These are phyloP conservation scores for Anthrax anthrax DNA, from an alignment of 2,888 invertebrate genomes.

Conservation along the genomic window DNA sequence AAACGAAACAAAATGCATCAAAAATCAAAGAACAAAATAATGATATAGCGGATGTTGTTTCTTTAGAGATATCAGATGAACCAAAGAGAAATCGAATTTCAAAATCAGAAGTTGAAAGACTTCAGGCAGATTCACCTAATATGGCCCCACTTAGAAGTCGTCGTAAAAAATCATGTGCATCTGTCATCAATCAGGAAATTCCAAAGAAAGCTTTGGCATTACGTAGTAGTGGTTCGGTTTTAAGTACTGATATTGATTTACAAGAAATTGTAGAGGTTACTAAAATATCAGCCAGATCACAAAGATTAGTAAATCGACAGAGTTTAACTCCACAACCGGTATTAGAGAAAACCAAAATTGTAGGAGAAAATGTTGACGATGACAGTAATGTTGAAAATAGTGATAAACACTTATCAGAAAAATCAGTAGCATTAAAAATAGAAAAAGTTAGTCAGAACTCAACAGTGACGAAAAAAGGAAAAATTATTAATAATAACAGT, in stretches of 20 bases:
- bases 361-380: no score
- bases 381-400: not conserved
- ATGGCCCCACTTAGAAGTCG: not conserved
- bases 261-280: not conserved
- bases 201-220: not conserved
- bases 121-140: not conserved
- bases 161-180: not conserved
- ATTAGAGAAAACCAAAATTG: not conserved
- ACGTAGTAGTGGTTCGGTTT: not conserved
- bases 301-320: constrained; percentile 8
- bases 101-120: not conserved
- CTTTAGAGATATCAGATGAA: not conserved
- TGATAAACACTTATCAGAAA: constrained; percentile 1
- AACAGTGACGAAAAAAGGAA: constrained; percentile 3
- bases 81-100: not conserved
- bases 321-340: constrained; percentile 5
- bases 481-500: not conserved
- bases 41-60: not conserved
- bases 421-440: not conserved
- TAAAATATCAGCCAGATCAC: constrained; percentile 8
- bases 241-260: not conserved
- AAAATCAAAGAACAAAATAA: not conserved
- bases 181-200: not conserved
- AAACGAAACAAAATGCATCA: not conserved
- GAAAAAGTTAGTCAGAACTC: constrained; percentile 1